Percentiles rank a stretch among this genome's conserved stretches.
Conservation (phyloP, 2,888 invertebrate species). For the Euzetes globulus region DNA sequence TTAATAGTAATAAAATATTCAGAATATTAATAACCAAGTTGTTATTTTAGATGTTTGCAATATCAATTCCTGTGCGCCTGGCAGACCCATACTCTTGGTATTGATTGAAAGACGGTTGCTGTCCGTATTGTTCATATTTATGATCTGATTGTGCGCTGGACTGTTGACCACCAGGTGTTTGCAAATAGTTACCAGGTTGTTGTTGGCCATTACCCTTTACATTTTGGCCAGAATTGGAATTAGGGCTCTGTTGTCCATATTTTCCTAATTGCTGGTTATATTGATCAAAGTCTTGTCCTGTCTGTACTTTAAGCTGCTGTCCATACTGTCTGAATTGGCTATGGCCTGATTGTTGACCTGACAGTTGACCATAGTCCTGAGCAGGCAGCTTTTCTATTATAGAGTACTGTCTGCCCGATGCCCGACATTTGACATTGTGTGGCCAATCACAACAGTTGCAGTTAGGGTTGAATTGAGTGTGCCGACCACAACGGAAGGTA, state of each 20-base stretch:
- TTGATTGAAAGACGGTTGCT: neutral
- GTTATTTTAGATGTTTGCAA: too few relatives aligned
- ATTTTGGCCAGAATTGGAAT: too few relatives aligned
- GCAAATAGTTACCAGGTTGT: neutral
- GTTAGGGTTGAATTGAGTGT: neutral
- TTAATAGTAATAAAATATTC: too few relatives aligned
- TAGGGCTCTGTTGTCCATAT: neutral
- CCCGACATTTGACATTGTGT: neutral
- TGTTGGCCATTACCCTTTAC: too few relatives aligned
- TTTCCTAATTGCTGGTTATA: neutral
- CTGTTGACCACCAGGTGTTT: neutral
- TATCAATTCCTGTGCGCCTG: too few relatives aligned
- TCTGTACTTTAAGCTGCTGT: neutral
- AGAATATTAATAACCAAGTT: too few relatives aligned
- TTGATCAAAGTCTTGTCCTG: neutral
- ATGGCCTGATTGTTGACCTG: neutral
- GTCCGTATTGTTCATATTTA: neutral
- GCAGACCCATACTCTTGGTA: neutral
- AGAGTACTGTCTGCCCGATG: neutral
- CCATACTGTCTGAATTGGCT: neutral
- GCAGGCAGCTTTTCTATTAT: neutral
- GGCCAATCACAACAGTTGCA: slow-evolving; percentile 1
- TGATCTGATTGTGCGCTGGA: neutral
- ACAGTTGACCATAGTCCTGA: neutral
- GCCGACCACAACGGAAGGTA: neutral